Evolutionary conservation across 2,888 invertebrate genomes (phyloP), one percentile per base, ranked within the genome.

Genomic region (Meliscaeva auricollis): DNA sequence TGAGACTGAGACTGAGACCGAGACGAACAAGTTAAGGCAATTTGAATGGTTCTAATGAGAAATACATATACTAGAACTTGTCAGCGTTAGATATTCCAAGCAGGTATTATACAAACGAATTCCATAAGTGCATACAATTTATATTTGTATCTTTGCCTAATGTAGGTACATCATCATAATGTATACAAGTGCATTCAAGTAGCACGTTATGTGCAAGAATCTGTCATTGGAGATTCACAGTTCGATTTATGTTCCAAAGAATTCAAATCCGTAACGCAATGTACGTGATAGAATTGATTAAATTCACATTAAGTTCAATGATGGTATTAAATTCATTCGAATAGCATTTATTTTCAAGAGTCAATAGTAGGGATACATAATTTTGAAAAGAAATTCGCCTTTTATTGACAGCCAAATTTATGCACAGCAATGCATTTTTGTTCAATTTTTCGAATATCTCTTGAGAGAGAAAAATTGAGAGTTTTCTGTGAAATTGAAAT

Each of bases 31-130:
- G 50, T 35, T 26, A 22, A 48, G 32, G 38, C 41, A 46, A 76
- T 76, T 76, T 68, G 48, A 76, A 79, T 73, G 64, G 38, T 32
- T 56, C 56, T 48, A 41, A 58, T 66, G 75, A 68, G 17, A 56
- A 68, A 3, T 38, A 38, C 3, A 11, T 38, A 38, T 38, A 54
- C n/a, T 41, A 22, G 46, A 56, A 66, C 66, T 58, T 62, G 64
- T 64, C 64, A 50, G 11, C 9, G 58, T 79, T 60, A 64, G 26
- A 38, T 38, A 38, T 79, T 73, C 79, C 32, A 68, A 50, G 30
- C 79, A 79, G 66, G 66, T 48, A 44, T 35, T 52, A 41, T 52
- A 3, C 7, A 15, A 52, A 20, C 7, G 15, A 60, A 69, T 77
- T 62, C 52, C 44, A 32, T 32, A 35, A 20, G 41, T 13, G 9